Base-by-base conservation (phyloP, 2,888 invertebrate genomes). In the Parnassius mnemosyne region DNA sequence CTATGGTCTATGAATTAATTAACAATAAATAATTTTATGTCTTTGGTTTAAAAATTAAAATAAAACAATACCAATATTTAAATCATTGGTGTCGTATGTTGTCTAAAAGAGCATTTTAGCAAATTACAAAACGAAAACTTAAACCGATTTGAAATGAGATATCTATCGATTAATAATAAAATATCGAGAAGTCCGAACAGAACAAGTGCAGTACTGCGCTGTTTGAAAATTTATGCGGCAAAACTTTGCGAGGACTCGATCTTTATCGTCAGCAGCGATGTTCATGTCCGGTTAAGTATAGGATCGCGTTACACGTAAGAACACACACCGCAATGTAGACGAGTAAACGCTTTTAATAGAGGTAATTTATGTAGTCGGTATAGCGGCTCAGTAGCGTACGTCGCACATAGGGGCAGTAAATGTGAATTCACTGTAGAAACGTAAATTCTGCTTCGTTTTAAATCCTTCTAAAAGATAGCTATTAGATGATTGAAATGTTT, bases 401-500 rank as follows among this genome's bases (percentile, higher is more conserved):
- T 46, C 25, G 41, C 52, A 62, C 64, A 61, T 61, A 65, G 61
- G 69, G 65, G 63, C 61, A 57, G 59, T 58, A 56, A 56, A 63
- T 61, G 63, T 59, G 61, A 60, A 64, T 57, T 62, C 64, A 53
- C 68, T 69, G 71, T 69, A 72, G 65, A 67, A 69, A 66, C 69
- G 72, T 69, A 75, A 73, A 76, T 75, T 73, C 71, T 66, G 71
- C 70, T 65, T 51, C 71, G 68, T 67, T 71, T 71, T 66, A 71
- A 71, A 71, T 69, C 71, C 65, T 73, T 75, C 77, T 67, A 77
- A 71, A 71, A 71, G 69, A 73, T 75, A 75, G 78, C 79, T 79
- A 77, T 82, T 80, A 76, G 70, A 72, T 79, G 76, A 81, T 82
- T 80, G 78, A 78, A 79, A 71, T 75, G 71, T 73, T 76, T 74